phyloP scores from a whole-genome alignment of 1,140 invertebrate genomes.

The Ceratina japonica region DNA sequence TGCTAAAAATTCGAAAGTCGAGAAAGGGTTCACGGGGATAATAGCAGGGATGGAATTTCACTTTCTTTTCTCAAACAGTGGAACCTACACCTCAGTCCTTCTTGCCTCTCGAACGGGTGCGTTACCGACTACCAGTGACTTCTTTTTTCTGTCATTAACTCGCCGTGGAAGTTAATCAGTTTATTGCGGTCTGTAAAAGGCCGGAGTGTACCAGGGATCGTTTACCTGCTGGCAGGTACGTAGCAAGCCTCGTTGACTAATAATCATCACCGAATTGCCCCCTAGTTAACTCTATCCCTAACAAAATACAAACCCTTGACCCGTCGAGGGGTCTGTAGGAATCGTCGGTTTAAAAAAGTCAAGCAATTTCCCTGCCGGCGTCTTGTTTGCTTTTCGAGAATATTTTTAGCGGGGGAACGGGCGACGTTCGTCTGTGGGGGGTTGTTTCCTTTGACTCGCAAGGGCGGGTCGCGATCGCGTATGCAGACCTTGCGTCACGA shows the following conservation, averaged over 20 bases:
- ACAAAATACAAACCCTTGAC: neutral
- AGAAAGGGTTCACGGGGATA: constrained; percentile 66
- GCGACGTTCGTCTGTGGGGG: too few relatives aligned
- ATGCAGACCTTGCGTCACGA: constrained; percentile 31
- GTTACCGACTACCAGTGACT: neutral
- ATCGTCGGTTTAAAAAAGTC: too few relatives aligned
- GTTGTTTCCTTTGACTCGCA: neutral
- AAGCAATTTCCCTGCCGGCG: too few relatives aligned
- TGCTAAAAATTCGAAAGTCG: constrained; percentile 72
- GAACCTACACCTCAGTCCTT: constrained; percentile 48
- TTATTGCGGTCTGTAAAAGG: constrained; percentile 70
- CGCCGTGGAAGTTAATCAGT: constrained; percentile 68
- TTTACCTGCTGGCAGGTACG: constrained; percentile 5
- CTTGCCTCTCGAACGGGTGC: constrained; percentile 50
- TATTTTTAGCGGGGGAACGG: too few relatives aligned
- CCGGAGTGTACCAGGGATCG: neutral
- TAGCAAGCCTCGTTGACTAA: neutral
- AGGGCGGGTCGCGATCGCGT: neutral
- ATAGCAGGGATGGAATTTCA: constrained; percentile 63
- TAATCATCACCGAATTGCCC: neutral
- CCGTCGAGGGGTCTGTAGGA: neutral
- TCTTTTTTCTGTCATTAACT: constrained; percentile 15
- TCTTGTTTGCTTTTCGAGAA: too few relatives aligned
- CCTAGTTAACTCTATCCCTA: neutral
- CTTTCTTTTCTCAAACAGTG: constrained; percentile 59